Evolutionary conservation across 2,797 vertebrate genomes (phyloP).

Genomic region (Gadopsis bispinosus): DNA sequence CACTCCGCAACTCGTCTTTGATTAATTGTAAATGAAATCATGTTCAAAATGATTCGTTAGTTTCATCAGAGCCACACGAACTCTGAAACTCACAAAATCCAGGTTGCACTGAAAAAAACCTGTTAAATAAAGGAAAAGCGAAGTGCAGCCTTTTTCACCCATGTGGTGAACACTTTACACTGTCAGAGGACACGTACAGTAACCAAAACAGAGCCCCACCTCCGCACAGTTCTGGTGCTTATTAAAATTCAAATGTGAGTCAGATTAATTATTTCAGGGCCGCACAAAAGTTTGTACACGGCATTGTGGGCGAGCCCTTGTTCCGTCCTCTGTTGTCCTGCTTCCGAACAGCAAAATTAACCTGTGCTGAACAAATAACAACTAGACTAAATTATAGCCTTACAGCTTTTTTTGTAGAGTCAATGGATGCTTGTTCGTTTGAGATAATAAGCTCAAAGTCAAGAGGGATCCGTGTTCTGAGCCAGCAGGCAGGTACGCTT

Average conservation of each 20-base stretch:
- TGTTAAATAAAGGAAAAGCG: not conserved
- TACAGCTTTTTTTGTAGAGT: constrained; percentile 16
- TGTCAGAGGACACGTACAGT: not conserved
- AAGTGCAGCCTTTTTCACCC: not conserved
- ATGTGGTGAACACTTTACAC: not conserved
- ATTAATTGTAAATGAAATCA: not conserved
- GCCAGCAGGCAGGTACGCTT: constrained; percentile 7
- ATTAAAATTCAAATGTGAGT: not conserved
- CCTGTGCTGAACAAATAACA: constrained; percentile 18
- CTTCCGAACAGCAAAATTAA: constrained; percentile 8
- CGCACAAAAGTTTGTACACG: not conserved
- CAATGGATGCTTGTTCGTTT: constrained; percentile 21
- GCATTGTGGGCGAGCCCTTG: not conserved
- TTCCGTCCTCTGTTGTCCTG: not conserved
- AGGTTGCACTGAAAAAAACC: not conserved
- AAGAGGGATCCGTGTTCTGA: constrained; percentile 12
- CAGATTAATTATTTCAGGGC: not conserved
- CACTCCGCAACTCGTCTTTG: not conserved
- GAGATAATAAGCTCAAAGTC: constrained; percentile 34
- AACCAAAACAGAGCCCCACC: not conserved
- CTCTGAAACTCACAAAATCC: not conserved
- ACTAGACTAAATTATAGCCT: constrained; percentile 10
- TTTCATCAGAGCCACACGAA: not conserved
- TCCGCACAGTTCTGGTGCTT: not conserved
- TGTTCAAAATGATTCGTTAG: not conserved